Conservation (phyloP, 2,113 vertebrate genomes). For the Amphiprion percula region DNA sequence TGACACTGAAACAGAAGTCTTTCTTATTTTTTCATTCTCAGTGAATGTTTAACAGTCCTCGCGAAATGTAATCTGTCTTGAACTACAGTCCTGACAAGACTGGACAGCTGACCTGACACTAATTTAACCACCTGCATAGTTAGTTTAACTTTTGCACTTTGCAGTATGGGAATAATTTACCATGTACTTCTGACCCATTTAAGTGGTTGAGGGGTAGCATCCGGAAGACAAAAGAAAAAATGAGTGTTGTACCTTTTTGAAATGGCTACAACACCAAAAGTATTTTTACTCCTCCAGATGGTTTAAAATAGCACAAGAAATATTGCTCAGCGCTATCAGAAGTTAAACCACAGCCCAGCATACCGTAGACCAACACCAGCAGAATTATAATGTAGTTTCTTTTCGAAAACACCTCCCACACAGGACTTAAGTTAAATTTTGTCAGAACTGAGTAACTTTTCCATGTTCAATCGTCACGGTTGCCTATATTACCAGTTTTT, state of each 20-base stretch:
- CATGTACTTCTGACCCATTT: slow-evolving; percentile 12
- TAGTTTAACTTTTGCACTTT: slow-evolving; percentile 26
- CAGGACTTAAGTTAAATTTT: slow-evolving; percentile 31
- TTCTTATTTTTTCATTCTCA: neutral
- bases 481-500: neutral
- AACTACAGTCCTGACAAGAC: neutral
- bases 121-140: slow-evolving; percentile 15
- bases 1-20: neutral
- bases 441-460: slow-evolving; percentile 5
- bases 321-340: neutral
- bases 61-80: neutral
- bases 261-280: neutral
- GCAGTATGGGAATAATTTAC: slow-evolving; percentile 38
- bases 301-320: slow-evolving; percentile 45
- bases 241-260: slow-evolving; percentile 11
- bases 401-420: slow-evolving; percentile 5
- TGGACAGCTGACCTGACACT: neutral
- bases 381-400: neutral
- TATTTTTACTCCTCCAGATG: slow-evolving; percentile 22
- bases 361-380: slow-evolving; percentile 2
- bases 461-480: neutral
- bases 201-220: slow-evolving; percentile 1
- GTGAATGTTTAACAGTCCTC: neutral
- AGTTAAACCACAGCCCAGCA: slow-evolving; percentile 38
- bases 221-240: neutral